Conservation (phyloP, 2,888 invertebrate species). For the Nomada ruficornis region DNA sequence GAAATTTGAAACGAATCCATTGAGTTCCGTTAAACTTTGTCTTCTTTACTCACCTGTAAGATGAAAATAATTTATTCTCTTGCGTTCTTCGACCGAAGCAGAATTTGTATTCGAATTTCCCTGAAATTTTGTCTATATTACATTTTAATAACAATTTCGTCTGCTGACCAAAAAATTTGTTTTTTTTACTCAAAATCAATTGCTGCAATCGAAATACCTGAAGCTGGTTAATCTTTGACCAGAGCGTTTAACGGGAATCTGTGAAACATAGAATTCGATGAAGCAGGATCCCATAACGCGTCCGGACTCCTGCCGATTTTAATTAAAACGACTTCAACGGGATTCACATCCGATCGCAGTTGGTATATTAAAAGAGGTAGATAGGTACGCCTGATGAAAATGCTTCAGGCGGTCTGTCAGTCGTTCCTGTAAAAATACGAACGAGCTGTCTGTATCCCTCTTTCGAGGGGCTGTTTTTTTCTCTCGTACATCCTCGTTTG, state of each 20-base stretch:
- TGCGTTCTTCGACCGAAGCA: too few relatives aligned
- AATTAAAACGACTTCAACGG: slow-evolving; percentile 40
- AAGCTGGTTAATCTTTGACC: neutral
- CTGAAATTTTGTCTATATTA: too few relatives aligned
- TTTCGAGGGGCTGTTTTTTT: slow-evolving; percentile 15
- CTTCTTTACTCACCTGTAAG: too few relatives aligned
- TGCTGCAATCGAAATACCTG: neutral
- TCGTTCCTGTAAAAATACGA: slow-evolving; percentile 37
- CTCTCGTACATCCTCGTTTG: neutral
- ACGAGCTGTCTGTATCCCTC: slow-evolving; percentile 26
- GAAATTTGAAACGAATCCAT: neutral
- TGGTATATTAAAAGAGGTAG: slow-evolving; percentile 33
- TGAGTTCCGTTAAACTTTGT: too few relatives aligned
- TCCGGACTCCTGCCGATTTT: slow-evolving; percentile 44
- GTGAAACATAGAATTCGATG: neutral
- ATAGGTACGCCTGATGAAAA: slow-evolving; percentile 53
- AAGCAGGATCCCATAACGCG: slow-evolving; percentile 17
- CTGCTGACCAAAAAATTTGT: neutral
- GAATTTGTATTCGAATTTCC: too few relatives aligned
- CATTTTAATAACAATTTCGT: too few relatives aligned
- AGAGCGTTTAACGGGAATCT: slow-evolving; percentile 11
- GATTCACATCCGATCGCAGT: slow-evolving; percentile 38
- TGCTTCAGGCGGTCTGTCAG: slow-evolving; percentile 54
- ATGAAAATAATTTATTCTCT: too few relatives aligned
- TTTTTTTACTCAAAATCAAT: neutral